Conservation (phyloP, 2,797 vertebrate species). For the Chelmon rostratus region DNA sequence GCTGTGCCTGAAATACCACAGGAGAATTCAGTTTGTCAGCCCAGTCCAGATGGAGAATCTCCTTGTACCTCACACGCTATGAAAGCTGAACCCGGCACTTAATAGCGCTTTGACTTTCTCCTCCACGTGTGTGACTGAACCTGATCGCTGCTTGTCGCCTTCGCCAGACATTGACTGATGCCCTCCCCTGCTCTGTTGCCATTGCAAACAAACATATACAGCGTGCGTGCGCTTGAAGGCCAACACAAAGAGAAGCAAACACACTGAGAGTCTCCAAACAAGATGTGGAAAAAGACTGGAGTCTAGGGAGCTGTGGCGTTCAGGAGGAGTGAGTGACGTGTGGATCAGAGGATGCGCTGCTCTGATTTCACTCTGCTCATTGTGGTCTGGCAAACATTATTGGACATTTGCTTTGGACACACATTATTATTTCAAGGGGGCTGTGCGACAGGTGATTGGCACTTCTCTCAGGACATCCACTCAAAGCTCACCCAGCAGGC, state of each 20-base stretch:
- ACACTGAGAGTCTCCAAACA: neutral
- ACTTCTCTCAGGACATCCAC: conserved; percentile 3
- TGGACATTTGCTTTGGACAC: conserved; percentile 5
- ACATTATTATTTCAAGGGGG: conserved; percentile 9
- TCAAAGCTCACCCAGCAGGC: neutral
- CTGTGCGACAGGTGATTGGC: conserved; percentile 4
- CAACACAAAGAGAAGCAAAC: neutral
- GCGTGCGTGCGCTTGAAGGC: neutral
- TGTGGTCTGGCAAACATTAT: conserved; percentile 20
- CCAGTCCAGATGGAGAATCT: conserved; percentile 26
- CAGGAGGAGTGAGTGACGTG: conserved; percentile 25
- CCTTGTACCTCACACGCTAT: conserved; percentile 26
- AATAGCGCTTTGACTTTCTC: conserved; percentile 18
- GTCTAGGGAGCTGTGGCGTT: neutral
- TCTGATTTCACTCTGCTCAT: conserved; percentile 27
- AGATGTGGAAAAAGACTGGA: conserved; percentile 1
- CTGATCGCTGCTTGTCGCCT: conserved; percentile 46
- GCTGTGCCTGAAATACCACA: conserved; percentile 49
- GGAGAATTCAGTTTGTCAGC: conserved; percentile 44
- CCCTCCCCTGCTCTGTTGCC: conserved; percentile 14
- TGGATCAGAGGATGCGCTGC: conserved; percentile 28
- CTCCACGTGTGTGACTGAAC: conserved; percentile 37
- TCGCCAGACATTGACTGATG: conserved; percentile 36
- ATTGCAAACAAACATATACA: conserved; percentile 4
- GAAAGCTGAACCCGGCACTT: conserved; percentile 58